Percentiles rank a stretch among this genome's conserved stretches.
Conservation (phyloP, 2,113 vertebrate species). For the Saguinus midas region DNA sequence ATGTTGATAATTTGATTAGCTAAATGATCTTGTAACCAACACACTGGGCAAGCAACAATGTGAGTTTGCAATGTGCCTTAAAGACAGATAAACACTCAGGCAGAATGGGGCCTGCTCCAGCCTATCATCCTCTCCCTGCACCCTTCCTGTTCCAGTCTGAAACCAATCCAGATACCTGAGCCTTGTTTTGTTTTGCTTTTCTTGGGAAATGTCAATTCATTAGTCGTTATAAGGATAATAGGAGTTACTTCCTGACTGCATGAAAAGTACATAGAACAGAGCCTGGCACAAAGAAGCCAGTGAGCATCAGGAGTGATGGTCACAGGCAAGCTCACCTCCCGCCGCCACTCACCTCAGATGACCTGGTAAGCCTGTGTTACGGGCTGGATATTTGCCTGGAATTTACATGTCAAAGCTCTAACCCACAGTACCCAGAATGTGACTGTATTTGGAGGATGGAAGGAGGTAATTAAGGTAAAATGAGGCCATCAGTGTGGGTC, state of each 20-base stretch:
- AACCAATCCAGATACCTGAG: neutral
- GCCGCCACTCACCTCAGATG: neutral
- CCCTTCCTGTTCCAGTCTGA: neutral
- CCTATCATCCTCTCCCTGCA: neutral
- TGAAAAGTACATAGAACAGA: neutral
- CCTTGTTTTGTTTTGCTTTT: neutral
- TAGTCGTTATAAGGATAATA: neutral
- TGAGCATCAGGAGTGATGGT: neutral
- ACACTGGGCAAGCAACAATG: neutral
- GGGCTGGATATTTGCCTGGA: neutral
- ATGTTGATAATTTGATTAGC: neutral
- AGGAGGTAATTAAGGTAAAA: neutral
- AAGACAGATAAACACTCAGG: accelerated
- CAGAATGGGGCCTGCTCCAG: neutral
- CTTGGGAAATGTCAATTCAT: neutral
- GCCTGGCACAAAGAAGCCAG: neutral
- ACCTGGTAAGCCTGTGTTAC: neutral
- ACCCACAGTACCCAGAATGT: neutral
- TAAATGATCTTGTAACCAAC: neutral
- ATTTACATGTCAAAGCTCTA: neutral
- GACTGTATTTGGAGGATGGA: neutral
- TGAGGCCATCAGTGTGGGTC: neutral
- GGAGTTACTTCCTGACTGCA: neutral
- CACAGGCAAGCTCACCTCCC: neutral
- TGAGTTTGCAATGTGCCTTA: neutral